phyloP scores from a whole-genome alignment of 2,797 vertebrate genomes.

The Malacoctenus gilli region DNA sequence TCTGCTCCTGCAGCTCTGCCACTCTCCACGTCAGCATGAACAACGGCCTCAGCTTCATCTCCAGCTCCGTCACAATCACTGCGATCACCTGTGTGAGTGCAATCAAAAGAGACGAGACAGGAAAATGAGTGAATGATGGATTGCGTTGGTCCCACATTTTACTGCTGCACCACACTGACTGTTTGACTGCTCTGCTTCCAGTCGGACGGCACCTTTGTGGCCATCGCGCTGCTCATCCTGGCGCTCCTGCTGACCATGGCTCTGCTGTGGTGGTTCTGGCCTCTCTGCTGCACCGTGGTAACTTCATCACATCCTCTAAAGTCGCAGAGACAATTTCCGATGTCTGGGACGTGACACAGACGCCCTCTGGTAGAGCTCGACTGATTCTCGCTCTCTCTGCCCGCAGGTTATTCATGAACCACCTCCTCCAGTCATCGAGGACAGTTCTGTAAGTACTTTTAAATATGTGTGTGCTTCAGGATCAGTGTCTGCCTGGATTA shows the following conservation, averaged over 20 bases:
- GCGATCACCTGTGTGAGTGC: slow-evolving; percentile 92
- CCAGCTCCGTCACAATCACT: slow-evolving; percentile 95
- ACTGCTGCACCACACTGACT: slow-evolving; percentile 3
- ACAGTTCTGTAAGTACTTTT: slow-evolving; percentile 86
- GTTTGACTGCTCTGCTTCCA: slow-evolving; percentile 52
- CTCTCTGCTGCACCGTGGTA: slow-evolving; percentile 98
- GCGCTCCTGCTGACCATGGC: slow-evolving; percentile 88
- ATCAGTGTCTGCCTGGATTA: background rate
- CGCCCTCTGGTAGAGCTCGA: too few species aligned
- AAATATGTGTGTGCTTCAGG: background rate
- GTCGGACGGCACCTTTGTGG: slow-evolving; percentile 95
- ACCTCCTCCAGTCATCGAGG: slow-evolving; percentile 86
- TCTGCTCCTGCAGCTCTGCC: slow-evolving; percentile 82
- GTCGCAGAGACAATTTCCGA: too few species aligned
- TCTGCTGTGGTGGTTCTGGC: slow-evolving; percentile 99
- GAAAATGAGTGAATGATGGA: background rate
- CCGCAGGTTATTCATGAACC: slow-evolving; percentile 93
- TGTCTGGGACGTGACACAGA: too few species aligned
- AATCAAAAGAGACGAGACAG: too few species aligned
- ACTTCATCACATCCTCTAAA: too few species aligned
- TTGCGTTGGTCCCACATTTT: background rate
- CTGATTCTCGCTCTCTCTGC: too few species aligned
- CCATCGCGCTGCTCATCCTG: slow-evolving; percentile 90
- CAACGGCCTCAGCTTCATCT: slow-evolving; percentile 97
- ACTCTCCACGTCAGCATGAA: slow-evolving; percentile 98